Conservation (phyloP, 2,797 vertebrate species). For the Sphaeramia orbicularis region DNA sequence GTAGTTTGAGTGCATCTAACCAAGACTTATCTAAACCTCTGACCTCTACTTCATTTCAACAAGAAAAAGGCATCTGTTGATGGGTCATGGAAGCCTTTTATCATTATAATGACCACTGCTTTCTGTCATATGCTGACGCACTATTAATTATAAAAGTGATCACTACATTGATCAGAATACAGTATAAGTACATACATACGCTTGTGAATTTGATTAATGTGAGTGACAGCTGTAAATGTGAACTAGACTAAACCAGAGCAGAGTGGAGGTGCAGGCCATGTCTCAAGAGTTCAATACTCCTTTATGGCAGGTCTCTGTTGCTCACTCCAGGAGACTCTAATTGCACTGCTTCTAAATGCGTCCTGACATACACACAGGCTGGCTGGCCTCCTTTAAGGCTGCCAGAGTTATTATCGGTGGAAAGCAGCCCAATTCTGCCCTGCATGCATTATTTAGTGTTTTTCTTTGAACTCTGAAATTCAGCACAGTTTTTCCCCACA, state of each 20-base stretch:
- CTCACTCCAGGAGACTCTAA: slow-evolving; percentile 77
- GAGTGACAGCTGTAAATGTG: slow-evolving; percentile 39
- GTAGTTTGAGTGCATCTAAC: too few relatives aligned
- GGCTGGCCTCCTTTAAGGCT: slow-evolving; percentile 81
- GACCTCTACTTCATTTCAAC: too few relatives aligned
- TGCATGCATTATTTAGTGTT: slow-evolving; percentile 86
- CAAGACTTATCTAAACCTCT: too few relatives aligned
- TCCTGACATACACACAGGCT: slow-evolving; percentile 68
- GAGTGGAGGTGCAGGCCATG: slow-evolving; percentile 59
- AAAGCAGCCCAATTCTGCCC: slow-evolving; percentile 86
- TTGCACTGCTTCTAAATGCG: slow-evolving; percentile 81
- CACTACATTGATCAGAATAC: too few relatives aligned
- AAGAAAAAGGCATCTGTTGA: not conserved
- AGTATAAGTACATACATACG: not conserved
- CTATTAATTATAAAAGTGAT: not conserved
- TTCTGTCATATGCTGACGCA: slow-evolving; percentile 20
- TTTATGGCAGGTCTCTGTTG: slow-evolving; percentile 75
- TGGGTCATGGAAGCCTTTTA: slow-evolving; percentile 1
- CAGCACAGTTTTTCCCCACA: slow-evolving; percentile 68
- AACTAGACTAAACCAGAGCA: slow-evolving; percentile 58
- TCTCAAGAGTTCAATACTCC: slow-evolving; percentile 74
- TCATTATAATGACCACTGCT: slow-evolving; percentile 15
- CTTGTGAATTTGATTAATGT: slow-evolving; percentile 10
- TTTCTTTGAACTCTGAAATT: slow-evolving; percentile 87
- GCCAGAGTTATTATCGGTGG: slow-evolving; percentile 83